Base-by-base conservation (phyloP, 2,797 vertebrate genomes). In the Australoheros facetus region DNA sequence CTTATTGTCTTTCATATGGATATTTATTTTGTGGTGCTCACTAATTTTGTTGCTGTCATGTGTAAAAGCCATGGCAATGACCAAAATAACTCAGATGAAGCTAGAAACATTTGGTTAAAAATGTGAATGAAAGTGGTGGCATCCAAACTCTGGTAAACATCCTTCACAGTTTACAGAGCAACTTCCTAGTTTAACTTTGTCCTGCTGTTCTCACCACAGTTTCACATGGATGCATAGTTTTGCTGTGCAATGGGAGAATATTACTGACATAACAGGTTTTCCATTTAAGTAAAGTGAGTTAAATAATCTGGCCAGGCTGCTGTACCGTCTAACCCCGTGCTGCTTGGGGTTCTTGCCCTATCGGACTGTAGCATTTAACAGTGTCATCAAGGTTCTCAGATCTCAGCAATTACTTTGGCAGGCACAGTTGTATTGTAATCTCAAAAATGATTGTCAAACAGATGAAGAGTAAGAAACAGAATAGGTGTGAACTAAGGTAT, bases 171-270 rank as follows among this genome's bases (percentile, higher is more conserved):
- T 80, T 58, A 73, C 54, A 73, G 37, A 75, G 5, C 21, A 60
- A 37, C 45, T n/a, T 57, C 60, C 42, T 69, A 30, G 5, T 14
- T 83, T 30, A 72, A 58, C 32, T 51, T 71, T 80, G 58, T 37
- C 30, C 12, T 72, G 14, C 21, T 23, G 5, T 23, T 39, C n/a
- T 48, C 26, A 51, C 28, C 26, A 19, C 16, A 51, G 7, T 56
- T 58, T 16, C 56, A 16, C 5, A 7, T 69, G 64, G 64, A n/a
- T 17, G 28, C 64, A n/a, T 10, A 32, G 23, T 77, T 76, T 73
- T 73, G 39, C 17, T 42, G 1, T 56, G 26, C 42, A 21, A 23
- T 34, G n/a, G 17, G 23, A 9, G 10, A 51, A 69, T 56, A n/a
- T 37, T 64, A 32, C 32, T 56, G 19, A 60, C 54, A 9, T 16